Percentiles rank a stretch among this genome's conserved stretches.
Evolutionary conservation across 1,140 invertebrate species (phyloP).

Genomic region (Drosophila sucinea): DNA sequence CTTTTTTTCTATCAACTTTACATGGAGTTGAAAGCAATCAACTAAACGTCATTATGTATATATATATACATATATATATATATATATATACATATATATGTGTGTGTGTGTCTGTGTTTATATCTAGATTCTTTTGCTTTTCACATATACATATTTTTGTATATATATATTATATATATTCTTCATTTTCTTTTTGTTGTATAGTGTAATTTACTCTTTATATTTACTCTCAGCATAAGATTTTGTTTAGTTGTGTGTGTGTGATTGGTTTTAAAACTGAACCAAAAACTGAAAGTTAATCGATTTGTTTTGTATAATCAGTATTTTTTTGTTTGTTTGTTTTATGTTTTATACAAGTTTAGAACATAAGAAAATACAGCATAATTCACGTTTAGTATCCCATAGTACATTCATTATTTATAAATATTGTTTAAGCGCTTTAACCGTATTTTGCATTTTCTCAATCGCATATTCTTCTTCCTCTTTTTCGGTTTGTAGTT

Average conservation of each 20-base stretch:
- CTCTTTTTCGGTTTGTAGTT: constrained; percentile 19
- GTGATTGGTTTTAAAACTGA: constrained; percentile 39
- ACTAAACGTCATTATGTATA: constrained; percentile 47
- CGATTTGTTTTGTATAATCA: constrained; percentile 53
- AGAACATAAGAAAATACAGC: constrained; percentile 74
- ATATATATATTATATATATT: constrained; percentile 57
- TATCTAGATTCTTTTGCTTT: constrained; percentile 17
- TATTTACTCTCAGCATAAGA: constrained; percentile 79
- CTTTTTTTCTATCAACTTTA: constrained; percentile 9
- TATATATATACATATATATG: constrained; percentile 41
- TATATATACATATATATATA: constrained; percentile 4
- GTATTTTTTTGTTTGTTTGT: constrained; percentile 40
- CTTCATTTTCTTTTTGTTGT: constrained; percentile 50
- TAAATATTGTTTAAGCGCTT: constrained; percentile 71
- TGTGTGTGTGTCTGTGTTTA: constrained; percentile 36
- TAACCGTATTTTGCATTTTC: constrained; percentile 48
- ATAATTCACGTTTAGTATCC: constrained; percentile 67
- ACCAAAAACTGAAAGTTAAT: constrained; percentile 65
- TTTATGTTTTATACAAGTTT: constrained; percentile 66
- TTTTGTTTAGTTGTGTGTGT: constrained; percentile 69
- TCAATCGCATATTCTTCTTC: constrained; percentile 14
- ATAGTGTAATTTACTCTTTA: constrained; percentile 67
- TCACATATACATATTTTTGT: constrained; percentile 62
- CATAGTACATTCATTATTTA: constrained; percentile 60
- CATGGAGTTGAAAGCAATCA: constrained; percentile 39